These are phyloP conservation scores for Thalassoma bifasciatum DNA, from an alignment of 2,113 vertebrate species.

Conservation along the genomic window DNA sequence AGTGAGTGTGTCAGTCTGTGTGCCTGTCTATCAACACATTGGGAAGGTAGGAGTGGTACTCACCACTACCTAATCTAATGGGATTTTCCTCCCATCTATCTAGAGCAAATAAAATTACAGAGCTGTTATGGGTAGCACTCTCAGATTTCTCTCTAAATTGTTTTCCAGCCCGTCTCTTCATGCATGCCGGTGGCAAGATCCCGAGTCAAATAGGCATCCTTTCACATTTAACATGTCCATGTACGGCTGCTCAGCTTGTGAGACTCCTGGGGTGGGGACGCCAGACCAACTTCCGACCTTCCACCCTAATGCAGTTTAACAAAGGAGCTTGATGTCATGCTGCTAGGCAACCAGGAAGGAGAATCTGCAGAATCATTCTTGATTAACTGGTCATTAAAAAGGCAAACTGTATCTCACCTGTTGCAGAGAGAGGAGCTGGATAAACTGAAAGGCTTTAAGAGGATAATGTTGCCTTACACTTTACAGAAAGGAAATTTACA, in stretches of 20 bases:
- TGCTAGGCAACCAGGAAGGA: conserved; percentile 76
- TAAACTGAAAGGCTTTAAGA: conserved; percentile 8
- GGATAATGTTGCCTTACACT: background rate
- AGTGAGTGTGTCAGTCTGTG: conserved; percentile 8
- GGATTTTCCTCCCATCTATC: conserved; percentile 70
- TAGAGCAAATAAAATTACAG: conserved; percentile 75
- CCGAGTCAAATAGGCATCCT: conserved; percentile 40
- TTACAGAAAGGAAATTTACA: conserved; percentile 2
- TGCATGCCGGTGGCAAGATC: conserved; percentile 47
- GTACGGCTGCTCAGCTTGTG: conserved; percentile 27
- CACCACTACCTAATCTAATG: conserved; percentile 72
- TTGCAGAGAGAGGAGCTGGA: conserved; percentile 34
- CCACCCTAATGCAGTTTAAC: conserved; percentile 56
- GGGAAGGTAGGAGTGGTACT: conserved; percentile 54
- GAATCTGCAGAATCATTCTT: conserved; percentile 78
- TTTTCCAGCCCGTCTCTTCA: conserved; percentile 28
- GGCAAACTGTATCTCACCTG: conserved; percentile 52
- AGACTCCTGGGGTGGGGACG: conserved; percentile 28
- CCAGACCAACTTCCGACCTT: conserved; percentile 61
- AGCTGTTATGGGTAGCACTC: conserved; percentile 73
- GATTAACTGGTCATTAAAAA: conserved; percentile 71
- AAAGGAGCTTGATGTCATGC: conserved; percentile 74
- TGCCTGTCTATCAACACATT: conserved; percentile 60
- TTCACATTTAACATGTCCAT: conserved; percentile 47
- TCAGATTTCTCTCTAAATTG: conserved; percentile 70